Base-by-base conservation (phyloP, 2,797 vertebrate genomes). In the Microcaecilia unicolor region DNA sequence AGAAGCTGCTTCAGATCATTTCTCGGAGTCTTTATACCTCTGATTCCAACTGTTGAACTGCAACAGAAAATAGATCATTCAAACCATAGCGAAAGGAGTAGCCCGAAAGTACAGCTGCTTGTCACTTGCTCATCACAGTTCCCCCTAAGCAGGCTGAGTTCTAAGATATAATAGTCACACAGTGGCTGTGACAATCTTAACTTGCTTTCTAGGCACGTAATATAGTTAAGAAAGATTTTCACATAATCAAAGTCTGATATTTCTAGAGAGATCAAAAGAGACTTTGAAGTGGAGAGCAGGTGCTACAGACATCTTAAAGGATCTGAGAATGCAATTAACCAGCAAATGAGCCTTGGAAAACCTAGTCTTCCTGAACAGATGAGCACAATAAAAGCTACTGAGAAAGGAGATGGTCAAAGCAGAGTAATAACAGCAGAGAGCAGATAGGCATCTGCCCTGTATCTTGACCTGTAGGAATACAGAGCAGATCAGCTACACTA, bases 261-360 rank as follows among this genome's bases (percentile, higher is more conserved):
- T 76, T 74, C 71, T 67, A 51, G 64, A 63, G 55, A 72, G 55
- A 75, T 76, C 69, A 74, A 73, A 80, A 70, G 60, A 67, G 52
- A 37, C 30, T 42, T 58, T 65, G 55, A 81, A 74, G 78, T 74
- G 58, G 63, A 72, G 42, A 76, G 71, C 74, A 81, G 74, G 66
- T 76, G 72, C 33, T 49, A 32, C 27, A 54, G 57, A 58, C 36
- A 67, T 70, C 67, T 77, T 76, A 52, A 46, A 78, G 61, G 69
- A 75, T 70, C 67, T 75, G 59, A 91, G 61, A 90, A 91, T 80
- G 85, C 83, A 92, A 90, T 93, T 92, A 93, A 88, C 81, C 81
- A 85, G 86, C 78, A 90, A 90, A 90, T 90, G 88, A 89, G 81
- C 70, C 81, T 82, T 84, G 76, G 73, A 75, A 81, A 86, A 84